Conservation (phyloP, 23 tunicate species). For the Phallusia fumigata region DNA sequence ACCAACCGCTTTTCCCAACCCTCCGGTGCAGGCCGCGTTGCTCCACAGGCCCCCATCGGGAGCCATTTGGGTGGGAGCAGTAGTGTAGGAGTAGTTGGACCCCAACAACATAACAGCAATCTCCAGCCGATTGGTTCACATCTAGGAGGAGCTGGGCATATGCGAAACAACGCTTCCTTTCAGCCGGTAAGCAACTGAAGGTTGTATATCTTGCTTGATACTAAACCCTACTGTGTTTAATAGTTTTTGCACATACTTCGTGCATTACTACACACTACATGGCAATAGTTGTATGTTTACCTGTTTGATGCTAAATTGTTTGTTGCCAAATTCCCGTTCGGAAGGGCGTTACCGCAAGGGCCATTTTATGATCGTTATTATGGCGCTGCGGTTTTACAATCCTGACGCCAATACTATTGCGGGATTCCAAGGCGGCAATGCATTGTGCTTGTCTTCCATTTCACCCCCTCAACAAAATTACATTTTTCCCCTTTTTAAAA, state of each 20-base stretch:
- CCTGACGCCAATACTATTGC: too few relatives aligned
- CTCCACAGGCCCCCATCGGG: constrained; percentile 70
- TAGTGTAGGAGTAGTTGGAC: constrained; percentile 44
- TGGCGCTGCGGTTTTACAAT: background rate
- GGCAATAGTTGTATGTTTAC: too few relatives aligned
- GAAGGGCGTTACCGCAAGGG: background rate
- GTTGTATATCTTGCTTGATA: too few relatives aligned
- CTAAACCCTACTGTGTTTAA: too few relatives aligned
- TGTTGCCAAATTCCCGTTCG: too few relatives aligned
- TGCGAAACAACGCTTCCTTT: constrained; percentile 28
- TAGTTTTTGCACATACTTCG: too few relatives aligned
- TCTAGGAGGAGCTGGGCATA: constrained; percentile 60
- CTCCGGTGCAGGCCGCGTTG: constrained; percentile 13
- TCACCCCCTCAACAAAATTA: too few relatives aligned
- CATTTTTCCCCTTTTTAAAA: too few relatives aligned
- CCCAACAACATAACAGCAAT: constrained; percentile 38
- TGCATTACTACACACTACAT: too few relatives aligned
- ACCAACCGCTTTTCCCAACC: constrained; percentile 35
- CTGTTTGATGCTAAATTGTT: too few relatives aligned
- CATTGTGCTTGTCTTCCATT: too few relatives aligned
- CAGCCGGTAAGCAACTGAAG: constrained; percentile 36
- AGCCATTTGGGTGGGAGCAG: constrained; percentile 54
- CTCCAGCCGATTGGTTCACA: constrained; percentile 67
- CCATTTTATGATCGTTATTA: background rate
- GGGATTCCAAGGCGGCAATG: too few relatives aligned